These are phyloP conservation scores for Zapornia atra DNA, from an alignment of 2,113 vertebrate species.

Conservation along the genomic window DNA sequence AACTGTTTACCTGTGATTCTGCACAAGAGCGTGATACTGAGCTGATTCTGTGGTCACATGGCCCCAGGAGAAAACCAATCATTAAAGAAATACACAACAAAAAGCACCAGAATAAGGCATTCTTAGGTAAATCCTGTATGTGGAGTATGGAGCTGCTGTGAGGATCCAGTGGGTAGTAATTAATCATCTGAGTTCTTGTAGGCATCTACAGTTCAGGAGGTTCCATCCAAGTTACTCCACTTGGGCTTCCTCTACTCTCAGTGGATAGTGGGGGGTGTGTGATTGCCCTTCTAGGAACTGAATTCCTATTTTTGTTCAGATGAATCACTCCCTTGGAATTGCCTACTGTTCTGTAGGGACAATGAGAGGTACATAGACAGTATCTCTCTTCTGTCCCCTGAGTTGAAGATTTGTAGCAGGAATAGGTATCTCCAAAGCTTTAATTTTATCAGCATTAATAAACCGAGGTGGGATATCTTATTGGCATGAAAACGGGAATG, in stretches of 20 bases:
- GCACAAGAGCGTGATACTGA: not conserved
- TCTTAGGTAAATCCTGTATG: not conserved
- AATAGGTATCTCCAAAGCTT: not conserved
- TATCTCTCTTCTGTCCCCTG: not conserved
- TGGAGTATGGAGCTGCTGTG: not conserved
- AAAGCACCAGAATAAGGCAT: not conserved
- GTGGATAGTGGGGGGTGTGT: not conserved
- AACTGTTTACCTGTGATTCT: not conserved
- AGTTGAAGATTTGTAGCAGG: not conserved
- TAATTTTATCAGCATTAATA: not conserved
- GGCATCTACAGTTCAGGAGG: not conserved
- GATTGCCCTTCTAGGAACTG: not conserved
- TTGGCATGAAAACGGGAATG: not conserved
- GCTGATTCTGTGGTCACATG: not conserved
- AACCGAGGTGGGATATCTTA: not conserved
- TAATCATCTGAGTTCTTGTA: not conserved
- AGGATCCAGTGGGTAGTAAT: not conserved
- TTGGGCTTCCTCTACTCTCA: not conserved
- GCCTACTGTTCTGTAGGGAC: not conserved
- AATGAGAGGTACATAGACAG: not conserved
- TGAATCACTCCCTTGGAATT: not conserved
- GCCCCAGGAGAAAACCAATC: not conserved
- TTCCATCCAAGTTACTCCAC: not conserved
- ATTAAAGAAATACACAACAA: not conserved
- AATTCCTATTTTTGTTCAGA: not conserved